Percentiles rank a stretch among this genome's conserved stretches.
These are phyloP conservation scores for Trachurus trachurus DNA, from an alignment of 2,797 vertebrate genomes.

Conservation along the genomic window DNA sequence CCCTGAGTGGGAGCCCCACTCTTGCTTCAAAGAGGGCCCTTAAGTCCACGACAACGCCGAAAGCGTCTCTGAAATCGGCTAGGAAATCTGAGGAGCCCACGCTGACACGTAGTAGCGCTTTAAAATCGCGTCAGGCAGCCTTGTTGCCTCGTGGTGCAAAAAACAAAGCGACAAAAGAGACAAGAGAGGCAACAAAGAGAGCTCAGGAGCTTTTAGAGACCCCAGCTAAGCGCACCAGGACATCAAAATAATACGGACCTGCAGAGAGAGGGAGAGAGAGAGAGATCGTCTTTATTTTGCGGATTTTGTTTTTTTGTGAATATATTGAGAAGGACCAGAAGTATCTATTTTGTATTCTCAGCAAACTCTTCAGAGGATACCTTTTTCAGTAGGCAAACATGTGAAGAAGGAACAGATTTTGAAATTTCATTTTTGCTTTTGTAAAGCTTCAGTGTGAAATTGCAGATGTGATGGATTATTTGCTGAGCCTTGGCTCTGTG, in stretches of 20 bases:
- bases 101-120: constrained; percentile 66
- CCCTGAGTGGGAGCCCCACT: constrained; percentile 57
- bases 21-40: constrained; percentile 61
- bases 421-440: constrained; percentile 59
- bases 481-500: constrained; percentile 46
- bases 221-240: constrained; percentile 85
- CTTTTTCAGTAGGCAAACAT: constrained; percentile 45
- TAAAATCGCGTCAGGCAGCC: constrained; percentile 57
- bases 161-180: no score
- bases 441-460: constrained; percentile 64
- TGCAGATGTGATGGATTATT: constrained; percentile 51
- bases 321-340: constrained; percentile 62
- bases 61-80: constrained; percentile 59
- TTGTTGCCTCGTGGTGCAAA: constrained; percentile 59
- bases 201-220: constrained; percentile 66
- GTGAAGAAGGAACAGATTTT: constrained; percentile 49
- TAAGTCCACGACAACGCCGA: constrained; percentile 55
- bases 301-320: constrained; percentile 26
- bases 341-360: constrained; percentile 60
- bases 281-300: constrained; percentile 33
- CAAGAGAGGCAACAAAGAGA: constrained; percentile 79
- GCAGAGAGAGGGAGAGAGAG: constrained; percentile 58
- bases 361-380: constrained; percentile 44
- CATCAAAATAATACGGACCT: constrained; percentile 76
- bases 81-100: constrained; percentile 67